phyloP scores from a whole-genome alignment of 2,113 vertebrate genomes.

The Embiotoca jacksoni region DNA sequence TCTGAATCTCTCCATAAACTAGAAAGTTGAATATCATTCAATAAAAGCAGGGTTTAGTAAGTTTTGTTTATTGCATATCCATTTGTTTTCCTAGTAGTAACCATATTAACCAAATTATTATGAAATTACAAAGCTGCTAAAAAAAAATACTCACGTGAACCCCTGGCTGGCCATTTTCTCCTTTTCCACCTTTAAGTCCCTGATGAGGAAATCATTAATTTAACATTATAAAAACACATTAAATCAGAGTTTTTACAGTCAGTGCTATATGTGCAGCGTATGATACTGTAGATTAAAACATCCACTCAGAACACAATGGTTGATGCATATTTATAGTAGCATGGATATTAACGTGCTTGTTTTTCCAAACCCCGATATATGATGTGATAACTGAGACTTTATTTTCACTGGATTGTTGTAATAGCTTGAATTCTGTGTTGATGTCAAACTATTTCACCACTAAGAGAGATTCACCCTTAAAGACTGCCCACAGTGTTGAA shows the following conservation, averaged over 20 bases:
- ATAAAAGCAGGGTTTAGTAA: too few species aligned
- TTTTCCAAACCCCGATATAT: slow-evolving; percentile 30
- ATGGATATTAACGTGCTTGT: background rate
- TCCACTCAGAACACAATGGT: background rate
- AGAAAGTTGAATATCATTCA: too few species aligned
- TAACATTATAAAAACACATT: background rate
- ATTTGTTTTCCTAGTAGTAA: background rate
- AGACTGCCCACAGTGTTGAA: background rate
- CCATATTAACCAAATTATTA: background rate
- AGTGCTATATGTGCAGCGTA: background rate
- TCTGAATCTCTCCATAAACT: too few species aligned
- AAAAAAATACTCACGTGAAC: slow-evolving; percentile 82
- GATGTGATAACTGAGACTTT: slow-evolving; percentile 1
- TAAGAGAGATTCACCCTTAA: background rate
- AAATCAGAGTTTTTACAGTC: background rate
- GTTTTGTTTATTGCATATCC: too few species aligned
- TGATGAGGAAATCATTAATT: slow-evolving; percentile 56
- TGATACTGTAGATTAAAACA: background rate
- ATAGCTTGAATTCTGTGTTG: slow-evolving; percentile 12
- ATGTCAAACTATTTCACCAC: too few species aligned
- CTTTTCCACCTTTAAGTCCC: slow-evolving; percentile 88
- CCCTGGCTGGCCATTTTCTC: slow-evolving; percentile 88
- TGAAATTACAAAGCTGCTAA: slow-evolving; percentile 4
- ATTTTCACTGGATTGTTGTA: slow-evolving; percentile 20
- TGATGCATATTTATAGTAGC: background rate